These are phyloP conservation scores for Hippolais icterina DNA, from an alignment of 2,113 vertebrate species.

Conservation along the genomic window DNA sequence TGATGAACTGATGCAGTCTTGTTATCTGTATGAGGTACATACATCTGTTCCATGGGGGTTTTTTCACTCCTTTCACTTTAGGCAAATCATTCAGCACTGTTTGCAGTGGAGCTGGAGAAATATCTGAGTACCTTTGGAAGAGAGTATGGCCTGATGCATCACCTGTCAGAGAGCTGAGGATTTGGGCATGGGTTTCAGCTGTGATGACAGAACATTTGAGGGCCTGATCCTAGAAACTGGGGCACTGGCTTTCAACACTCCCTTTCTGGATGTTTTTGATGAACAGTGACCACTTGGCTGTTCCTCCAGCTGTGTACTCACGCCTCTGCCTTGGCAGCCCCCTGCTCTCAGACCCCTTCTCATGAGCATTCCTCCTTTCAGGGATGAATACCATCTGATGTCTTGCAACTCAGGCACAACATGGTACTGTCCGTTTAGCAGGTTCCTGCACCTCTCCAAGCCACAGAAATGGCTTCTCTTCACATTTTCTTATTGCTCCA, in stretches of 20 bases:
- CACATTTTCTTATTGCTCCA: background rate
- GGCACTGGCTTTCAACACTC: background rate
- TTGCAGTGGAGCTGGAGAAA: background rate
- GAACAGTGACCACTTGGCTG: background rate
- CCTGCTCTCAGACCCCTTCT: background rate
- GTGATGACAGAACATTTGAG: rapidly evolving
- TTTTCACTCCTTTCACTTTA: background rate
- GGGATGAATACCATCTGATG: background rate
- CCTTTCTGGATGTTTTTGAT: background rate
- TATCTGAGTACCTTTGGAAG: background rate
- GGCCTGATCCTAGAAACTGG: background rate
- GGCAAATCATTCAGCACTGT: background rate
- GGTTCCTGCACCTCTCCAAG: background rate
- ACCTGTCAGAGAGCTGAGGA: background rate
- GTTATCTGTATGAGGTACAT: background rate
- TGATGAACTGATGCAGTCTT: background rate
- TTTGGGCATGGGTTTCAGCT: rapidly evolving
- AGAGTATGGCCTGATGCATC: rapidly evolving
- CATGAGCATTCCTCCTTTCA: background rate
- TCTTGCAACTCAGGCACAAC: background rate
- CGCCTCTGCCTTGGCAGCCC: rapidly evolving
- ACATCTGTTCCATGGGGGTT: background rate
- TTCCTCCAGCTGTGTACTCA: background rate
- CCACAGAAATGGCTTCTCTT: background rate
- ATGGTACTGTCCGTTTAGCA: background rate